Conservation (phyloP, 1,140 invertebrate species). For the Marisa cornuarietis region DNA sequence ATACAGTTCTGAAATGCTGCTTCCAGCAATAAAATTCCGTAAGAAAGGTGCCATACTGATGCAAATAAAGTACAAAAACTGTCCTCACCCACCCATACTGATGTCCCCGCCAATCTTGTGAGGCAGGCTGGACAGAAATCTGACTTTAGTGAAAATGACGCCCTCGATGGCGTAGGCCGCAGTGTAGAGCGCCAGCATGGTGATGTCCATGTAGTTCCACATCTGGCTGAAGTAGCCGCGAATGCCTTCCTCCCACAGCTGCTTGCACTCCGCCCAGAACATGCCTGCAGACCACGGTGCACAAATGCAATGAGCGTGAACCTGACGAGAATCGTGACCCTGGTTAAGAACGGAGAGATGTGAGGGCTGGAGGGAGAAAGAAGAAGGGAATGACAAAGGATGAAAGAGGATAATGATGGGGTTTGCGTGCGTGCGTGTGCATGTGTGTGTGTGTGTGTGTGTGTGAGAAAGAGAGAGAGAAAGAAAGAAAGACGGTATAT, state of each 20-base stretch:
- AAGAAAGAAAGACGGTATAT: background rate
- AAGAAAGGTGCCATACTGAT: too few species aligned
- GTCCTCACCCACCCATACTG: conserved; percentile 26
- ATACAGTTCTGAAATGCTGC: too few species aligned
- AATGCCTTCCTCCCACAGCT: conserved; percentile 86
- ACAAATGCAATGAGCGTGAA: background rate
- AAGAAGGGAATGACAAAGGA: background rate
- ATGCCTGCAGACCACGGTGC: conserved; percentile 73
- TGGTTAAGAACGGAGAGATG: background rate
- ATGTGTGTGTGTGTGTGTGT: background rate
- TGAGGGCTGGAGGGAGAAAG: background rate
- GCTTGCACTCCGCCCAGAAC: conserved; percentile 84
- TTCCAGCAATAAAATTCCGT: too few species aligned
- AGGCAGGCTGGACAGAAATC: background rate
- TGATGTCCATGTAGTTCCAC: conserved; percentile 96
- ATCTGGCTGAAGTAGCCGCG: conserved; percentile 87
- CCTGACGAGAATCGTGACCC: too few species aligned
- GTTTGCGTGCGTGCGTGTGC: too few species aligned
- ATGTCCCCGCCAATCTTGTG: background rate
- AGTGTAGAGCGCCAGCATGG: conserved; percentile 71
- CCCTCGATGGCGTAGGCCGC: conserved; percentile 58
- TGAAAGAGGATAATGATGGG: background rate
- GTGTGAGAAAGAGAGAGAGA: background rate
- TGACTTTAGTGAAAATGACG: conserved; percentile 40
- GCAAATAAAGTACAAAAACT: conserved; percentile 7